phyloP scores from a whole-genome alignment of 2,888 invertebrate species.

The Trichogramma evanescens region DNA sequence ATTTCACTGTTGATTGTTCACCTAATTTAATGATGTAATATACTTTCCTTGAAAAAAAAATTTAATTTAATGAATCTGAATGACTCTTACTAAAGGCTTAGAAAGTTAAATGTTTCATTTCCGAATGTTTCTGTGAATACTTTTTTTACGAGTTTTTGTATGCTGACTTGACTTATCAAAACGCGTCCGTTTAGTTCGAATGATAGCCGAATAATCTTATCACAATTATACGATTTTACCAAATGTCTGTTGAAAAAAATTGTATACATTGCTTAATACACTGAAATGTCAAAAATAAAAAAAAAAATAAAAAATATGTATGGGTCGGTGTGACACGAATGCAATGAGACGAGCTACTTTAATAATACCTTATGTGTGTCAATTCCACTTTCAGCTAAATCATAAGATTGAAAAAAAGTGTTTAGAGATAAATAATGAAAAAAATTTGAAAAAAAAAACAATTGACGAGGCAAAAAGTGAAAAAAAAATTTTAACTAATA shows the following conservation, averaged over 20 bases:
- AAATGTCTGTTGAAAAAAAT: too few relatives aligned
- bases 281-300: background rate
- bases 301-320: conserved; percentile 29
- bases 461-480: conserved; percentile 24
- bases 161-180: too few relatives aligned
- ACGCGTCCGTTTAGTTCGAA: too few relatives aligned
- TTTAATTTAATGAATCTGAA: too few relatives aligned
- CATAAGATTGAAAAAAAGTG: conserved; percentile 38
- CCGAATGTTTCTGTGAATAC: background rate
- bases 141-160: background rate
- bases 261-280: too few relatives aligned
- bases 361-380: conserved; percentile 47
- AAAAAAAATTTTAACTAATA: conserved; percentile 35
- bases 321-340: conserved; percentile 39
- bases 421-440: conserved; percentile 27
- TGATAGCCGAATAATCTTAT: too few relatives aligned
- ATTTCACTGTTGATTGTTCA: too few relatives aligned
- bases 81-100: too few relatives aligned
- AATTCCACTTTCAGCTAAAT: conserved; percentile 46
- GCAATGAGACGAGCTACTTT: conserved; percentile 45
- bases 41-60: too few relatives aligned
- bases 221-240: too few relatives aligned
- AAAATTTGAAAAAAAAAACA: conserved; percentile 9
- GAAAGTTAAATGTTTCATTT: background rate
- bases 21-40: too few relatives aligned